A percentile compares a stretch with the other conserved stretches of the same genome.
phyloP scores from a whole-genome alignment of 1,140 invertebrate species.

The Lanistes nyassanus region DNA sequence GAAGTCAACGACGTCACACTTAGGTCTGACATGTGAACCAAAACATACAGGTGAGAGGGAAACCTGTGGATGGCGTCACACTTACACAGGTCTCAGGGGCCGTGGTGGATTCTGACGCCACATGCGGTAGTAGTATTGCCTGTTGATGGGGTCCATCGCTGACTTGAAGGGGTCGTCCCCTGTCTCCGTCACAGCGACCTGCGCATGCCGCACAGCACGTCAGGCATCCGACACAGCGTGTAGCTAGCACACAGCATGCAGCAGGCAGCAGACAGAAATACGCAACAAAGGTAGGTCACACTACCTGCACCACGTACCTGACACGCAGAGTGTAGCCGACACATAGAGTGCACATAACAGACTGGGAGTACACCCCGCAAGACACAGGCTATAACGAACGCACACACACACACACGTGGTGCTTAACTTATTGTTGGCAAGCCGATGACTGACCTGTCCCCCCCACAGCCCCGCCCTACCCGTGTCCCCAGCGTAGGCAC shows the following conservation, averaged over 20 bases:
- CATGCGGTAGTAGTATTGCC: conserved; percentile 43
- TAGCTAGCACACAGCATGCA: background rate
- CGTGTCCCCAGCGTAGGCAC: conserved; percentile 19
- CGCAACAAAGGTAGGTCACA: background rate
- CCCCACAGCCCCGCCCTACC: conserved; percentile 2
- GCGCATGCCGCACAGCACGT: background rate
- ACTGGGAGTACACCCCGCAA: background rate
- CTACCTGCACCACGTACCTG: background rate
- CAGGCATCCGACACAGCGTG: background rate
- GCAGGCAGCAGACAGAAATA: background rate
- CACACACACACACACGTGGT: too few relatives aligned
- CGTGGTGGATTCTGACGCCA: conserved; percentile 34
- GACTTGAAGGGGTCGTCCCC: conserved; percentile 30
- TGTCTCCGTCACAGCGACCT: background rate
- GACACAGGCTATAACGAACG: too few relatives aligned
- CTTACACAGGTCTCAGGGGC: conserved; percentile 32
- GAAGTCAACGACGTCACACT: too few relatives aligned
- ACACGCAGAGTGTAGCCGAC: background rate
- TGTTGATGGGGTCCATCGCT: conserved; percentile 45
- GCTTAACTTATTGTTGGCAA: too few relatives aligned
- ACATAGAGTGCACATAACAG: background rate
- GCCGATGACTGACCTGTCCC: too few relatives aligned
- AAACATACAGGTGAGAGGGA: background rate
- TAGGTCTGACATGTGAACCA: too few relatives aligned
- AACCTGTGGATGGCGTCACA: background rate